Evolutionary conservation across 2,888 invertebrate species (phyloP).

Genomic region (Trichopoda pennipes): DNA sequence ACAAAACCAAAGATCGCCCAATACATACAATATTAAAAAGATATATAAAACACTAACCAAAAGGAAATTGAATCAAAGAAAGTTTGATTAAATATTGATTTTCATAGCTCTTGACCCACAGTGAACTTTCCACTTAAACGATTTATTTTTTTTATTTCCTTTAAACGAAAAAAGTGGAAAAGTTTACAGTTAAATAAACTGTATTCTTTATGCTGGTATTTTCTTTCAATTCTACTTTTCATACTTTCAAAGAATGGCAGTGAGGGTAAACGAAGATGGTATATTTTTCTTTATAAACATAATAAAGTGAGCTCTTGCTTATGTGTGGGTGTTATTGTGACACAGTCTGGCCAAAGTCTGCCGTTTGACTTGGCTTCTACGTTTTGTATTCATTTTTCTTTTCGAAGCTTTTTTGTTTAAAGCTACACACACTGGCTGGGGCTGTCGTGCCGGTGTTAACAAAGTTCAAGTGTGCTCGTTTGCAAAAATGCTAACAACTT

Average conservation of each 20-base stretch:
- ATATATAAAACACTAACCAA: too few relatives aligned
- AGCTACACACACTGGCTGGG: constrained; percentile 11
- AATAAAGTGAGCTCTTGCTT: constrained; percentile 39
- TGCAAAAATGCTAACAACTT: constrained; percentile 76
- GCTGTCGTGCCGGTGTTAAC: constrained; percentile 67
- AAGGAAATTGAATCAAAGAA: too few relatives aligned
- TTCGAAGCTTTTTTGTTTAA: constrained; percentile 46
- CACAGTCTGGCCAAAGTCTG: constrained; percentile 64
- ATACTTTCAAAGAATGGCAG: constrained; percentile 24
- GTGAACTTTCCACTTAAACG: constrained; percentile 5
- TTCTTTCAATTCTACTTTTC: constrained; percentile 18
- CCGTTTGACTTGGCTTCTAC: constrained; percentile 54
- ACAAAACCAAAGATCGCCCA: too few relatives aligned
- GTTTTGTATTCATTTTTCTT: constrained; percentile 38
- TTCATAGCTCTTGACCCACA: background rate
- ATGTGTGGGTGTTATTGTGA: constrained; percentile 60
- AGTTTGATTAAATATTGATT: background rate
- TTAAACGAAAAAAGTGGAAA: constrained; percentile 9
- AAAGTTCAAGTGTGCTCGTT: constrained; percentile 70
- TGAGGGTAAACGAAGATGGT: constrained; percentile 5
- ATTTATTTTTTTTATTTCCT: constrained; percentile 1
- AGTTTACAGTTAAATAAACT: constrained; percentile 56
- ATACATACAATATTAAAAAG: too few relatives aligned
- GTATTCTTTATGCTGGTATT: constrained; percentile 21
- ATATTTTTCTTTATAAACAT: constrained; percentile 29